phyloP scores from a whole-genome alignment of 2,113 vertebrate genomes.

The Ammodytes marinus region DNA sequence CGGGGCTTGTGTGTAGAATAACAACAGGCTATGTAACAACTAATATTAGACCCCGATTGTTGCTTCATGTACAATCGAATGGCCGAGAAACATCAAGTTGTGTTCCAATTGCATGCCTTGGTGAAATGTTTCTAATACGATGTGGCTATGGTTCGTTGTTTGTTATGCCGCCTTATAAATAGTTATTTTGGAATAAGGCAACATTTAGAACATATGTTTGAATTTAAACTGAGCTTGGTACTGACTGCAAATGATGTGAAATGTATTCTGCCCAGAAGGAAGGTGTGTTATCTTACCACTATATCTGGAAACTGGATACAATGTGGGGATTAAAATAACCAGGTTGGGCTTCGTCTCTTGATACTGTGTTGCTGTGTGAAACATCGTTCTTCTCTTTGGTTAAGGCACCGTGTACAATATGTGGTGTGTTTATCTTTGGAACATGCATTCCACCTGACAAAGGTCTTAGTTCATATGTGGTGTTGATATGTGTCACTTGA shows the following conservation, averaged over 20 bases:
- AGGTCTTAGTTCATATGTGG: not conserved
- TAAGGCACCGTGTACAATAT: not conserved
- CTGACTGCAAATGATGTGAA: not conserved
- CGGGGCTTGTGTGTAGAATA: constrained; percentile 61
- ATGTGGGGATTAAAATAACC: not conserved
- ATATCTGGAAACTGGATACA: not conserved
- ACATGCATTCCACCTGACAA: not conserved
- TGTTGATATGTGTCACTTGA: not conserved
- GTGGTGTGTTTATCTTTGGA: not conserved
- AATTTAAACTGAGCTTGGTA: not conserved
- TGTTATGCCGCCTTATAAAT: too few relatives aligned
- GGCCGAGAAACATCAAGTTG: constrained; percentile 47
- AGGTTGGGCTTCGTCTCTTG: too few relatives aligned
- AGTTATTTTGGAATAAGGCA: too few relatives aligned
- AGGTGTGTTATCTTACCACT: not conserved
- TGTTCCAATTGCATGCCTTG: not conserved
- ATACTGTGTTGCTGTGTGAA: not conserved
- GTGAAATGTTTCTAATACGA: constrained; percentile 1
- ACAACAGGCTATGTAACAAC: constrained; percentile 42
- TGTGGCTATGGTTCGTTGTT: not conserved
- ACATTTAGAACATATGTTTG: too few relatives aligned
- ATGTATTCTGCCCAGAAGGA: not conserved
- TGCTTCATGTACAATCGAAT: not conserved
- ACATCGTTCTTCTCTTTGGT: not conserved
- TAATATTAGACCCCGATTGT: constrained; percentile 37